Evolutionary conservation across 2,113 vertebrate genomes (phyloP), one percentile per base, ranked within the genome.

Genomic region (Cynoglossus semilaevis): DNA sequence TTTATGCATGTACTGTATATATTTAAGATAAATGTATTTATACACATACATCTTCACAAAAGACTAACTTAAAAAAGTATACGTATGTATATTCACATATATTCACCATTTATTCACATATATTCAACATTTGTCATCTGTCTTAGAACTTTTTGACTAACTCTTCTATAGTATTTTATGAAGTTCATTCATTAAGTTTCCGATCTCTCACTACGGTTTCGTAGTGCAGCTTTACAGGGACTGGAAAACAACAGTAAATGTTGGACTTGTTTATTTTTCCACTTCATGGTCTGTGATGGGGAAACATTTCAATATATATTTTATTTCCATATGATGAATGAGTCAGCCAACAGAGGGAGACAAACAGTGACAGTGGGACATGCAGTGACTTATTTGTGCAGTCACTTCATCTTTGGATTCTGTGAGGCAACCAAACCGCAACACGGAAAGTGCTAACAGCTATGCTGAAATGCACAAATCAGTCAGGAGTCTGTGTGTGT

Each of bases 301-400:
- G 43, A 60, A 46, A 6, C 22, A 29, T 29, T 29, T 29, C 22
- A 29, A 29, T 29, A 17, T 46, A 13, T 46, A 61, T 66, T n/a
- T 35, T 35, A 57, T 63, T 61, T 0, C 44, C 51, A 46, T 35
- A 54, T 63, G 56, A 68, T 29, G 12, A 52, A 19, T 16, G 9
- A 64, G 17, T 67, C 63, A 72, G 52, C 81, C 85, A 77, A 70
- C 49, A 87, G 83, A 83, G 80, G 83, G 85, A 84, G 85, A 80
- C 85, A 84, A 81, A 87, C 40, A 14, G 64, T 74, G 62, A 61
- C 45, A 15, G 12, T 51, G 46, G 52, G 22, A 38, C 50, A 51
- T 44, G 29, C 50, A 15, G 38, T 42, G 43, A 51, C 41, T 62
- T 44, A 7, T 11, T 42, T 38, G 19, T 62, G 34, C 67, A 46